Base-by-base conservation (phyloP, 2,888 invertebrate species). In the Eupithecia abbreviata region DNA sequence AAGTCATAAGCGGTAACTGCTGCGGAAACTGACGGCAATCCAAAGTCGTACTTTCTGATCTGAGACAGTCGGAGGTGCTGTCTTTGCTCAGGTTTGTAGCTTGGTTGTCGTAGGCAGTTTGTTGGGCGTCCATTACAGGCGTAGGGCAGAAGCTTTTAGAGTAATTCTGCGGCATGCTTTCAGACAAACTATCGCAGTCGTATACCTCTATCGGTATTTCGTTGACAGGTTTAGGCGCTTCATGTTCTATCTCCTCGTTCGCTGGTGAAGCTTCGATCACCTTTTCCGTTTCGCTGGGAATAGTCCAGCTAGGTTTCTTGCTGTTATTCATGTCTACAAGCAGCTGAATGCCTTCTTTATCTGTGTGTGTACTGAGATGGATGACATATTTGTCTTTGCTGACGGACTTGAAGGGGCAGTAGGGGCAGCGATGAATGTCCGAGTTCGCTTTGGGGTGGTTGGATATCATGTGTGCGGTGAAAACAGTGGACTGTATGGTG, bases 401-500 rank as follows among this genome's bases (percentile, higher is more conserved):
- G 69, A 97, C 95, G 0, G 97, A 96, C 82, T 96, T 95, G 87
- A 96, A 97, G 49, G 95, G 91, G 83, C 97, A 97, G 83, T 95
- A 94, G 0, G 94, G 91, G 84, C 97, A 97, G 5, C 95, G 92
- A 84, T 96, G 96, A 83, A 97, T 91, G 18, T 97, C 95, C 47
- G 96, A 95, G 76, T 96, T 96, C 78, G 96, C 89, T 45, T 96
- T 96, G 0, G 98, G 97, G 90, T 98, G 98, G 86, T 97, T 97
- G 74, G 96, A 97, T 83, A 97, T 96, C 87, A 98, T 95, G 88
- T 98, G 98, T 41, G 96, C 94, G 84, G 98, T 97, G 89, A 97
- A 97, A 0, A 97, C 96, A 7, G 97, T 97, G 75, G 98, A 97
- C 89, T 98, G 97, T 82, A 98, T 98, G 83, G 97, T 96, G 13